phyloP scores from a whole-genome alignment of 2,113 vertebrate genomes.

The Desmodus rotundus region DNA sequence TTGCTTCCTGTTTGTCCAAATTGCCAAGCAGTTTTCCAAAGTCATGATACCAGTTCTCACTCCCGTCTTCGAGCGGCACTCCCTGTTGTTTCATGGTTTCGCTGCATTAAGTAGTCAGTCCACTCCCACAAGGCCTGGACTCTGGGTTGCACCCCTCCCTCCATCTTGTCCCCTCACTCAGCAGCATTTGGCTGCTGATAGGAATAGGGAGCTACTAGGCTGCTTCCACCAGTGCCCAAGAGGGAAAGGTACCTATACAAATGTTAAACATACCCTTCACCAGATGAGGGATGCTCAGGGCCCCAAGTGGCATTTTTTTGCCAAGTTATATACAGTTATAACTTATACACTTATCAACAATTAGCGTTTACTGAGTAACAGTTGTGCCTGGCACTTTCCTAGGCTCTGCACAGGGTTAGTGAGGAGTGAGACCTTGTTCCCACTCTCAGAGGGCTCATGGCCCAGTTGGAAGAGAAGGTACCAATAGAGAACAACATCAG shows the following conservation, averaged over 20 bases:
- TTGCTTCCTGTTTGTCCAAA: neutral
- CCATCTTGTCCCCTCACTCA: neutral
- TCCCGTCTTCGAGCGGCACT: neutral
- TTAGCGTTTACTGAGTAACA: neutral
- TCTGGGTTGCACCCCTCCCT: fast-evolving
- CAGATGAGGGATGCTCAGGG: neutral
- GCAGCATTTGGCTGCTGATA: neutral
- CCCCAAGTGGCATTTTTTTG: neutral
- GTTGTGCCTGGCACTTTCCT: neutral
- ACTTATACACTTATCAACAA: neutral
- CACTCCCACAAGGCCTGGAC: neutral
- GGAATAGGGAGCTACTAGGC: fast-evolving
- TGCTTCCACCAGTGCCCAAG: neutral
- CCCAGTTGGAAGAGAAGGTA: neutral
- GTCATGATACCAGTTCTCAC: neutral
- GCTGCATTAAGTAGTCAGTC: neutral
- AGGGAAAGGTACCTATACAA: neutral
- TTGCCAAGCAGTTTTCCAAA: neutral
- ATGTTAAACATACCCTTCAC: fast-evolving
- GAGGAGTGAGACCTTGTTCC: neutral
- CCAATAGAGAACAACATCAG: fast-evolving
- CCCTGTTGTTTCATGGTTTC: neutral
- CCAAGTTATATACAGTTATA: neutral
- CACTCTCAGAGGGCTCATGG: neutral
- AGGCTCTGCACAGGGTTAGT: neutral